phyloP scores from a whole-genome alignment of 2,797 vertebrate genomes.

The Mus spretus region DNA sequence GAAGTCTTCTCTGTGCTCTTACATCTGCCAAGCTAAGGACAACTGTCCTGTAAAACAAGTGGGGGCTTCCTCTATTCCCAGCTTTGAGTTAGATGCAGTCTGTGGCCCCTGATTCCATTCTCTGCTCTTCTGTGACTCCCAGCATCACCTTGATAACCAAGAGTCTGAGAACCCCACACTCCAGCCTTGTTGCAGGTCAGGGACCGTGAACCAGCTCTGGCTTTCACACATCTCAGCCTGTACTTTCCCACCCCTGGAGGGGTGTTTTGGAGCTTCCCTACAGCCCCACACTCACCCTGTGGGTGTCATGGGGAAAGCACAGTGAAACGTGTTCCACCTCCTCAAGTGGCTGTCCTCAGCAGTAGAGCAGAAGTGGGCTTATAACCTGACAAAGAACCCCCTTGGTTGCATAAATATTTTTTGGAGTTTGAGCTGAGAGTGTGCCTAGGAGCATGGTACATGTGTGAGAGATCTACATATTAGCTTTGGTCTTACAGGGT shows the following conservation, averaged over 20 bases:
- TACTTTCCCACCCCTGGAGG: no score
- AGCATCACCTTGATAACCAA: not conserved
- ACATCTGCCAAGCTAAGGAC: not conserved
- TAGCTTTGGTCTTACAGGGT: not conserved
- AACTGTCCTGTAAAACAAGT: not conserved
- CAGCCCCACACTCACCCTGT: no score
- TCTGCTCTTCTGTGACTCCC: not conserved
- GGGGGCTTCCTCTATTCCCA: no score
- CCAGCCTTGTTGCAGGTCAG: no score
- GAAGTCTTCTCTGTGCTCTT: not conserved
- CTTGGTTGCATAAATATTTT: not conserved
- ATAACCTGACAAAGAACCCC: not conserved
- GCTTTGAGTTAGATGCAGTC: not conserved
- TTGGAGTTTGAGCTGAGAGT: not conserved
- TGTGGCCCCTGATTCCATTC: not conserved
- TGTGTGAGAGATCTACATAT: not conserved
- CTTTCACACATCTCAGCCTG: no score
- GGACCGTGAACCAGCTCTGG: no score
- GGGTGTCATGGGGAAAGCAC: no score
- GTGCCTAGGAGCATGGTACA: not conserved
- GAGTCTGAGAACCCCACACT: not conserved
- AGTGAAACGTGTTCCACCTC: no score
- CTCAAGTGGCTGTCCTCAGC: not conserved
- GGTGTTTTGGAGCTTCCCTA: no score
- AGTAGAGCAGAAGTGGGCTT: rapidly evolving